Evolutionary conservation across 2,888 invertebrate genomes (phyloP), one percentile per base, ranked within the genome.

Genomic region (Perdita meconis): DNA sequence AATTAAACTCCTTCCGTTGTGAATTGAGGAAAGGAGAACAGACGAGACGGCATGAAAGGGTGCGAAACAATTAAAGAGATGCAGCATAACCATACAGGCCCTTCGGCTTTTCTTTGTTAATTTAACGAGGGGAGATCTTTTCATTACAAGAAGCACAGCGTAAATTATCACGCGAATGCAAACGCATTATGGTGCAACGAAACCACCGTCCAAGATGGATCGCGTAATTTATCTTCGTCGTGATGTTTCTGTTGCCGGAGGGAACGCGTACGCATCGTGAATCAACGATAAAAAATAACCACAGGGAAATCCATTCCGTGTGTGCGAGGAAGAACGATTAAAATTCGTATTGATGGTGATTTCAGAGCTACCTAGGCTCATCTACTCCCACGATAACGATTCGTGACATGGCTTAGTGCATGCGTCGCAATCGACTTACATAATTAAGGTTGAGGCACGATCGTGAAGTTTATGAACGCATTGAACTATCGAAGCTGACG

Each of bases 41-140:
- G 34, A 55, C 16, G 12, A 13, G 22, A 13, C 44, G 16, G 12
- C 4, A 8, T 10, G 61, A 36, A 10, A 30, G 6, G 22, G n/a
- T 10, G 42, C 22, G 19, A 60, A 16, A 64, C 30, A 72, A 64
- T 74, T 59, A 73, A 40, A 59, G 44, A 47, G 30, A 34, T 22
- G 22, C n/a, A 30, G 16, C 22, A 70, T 50, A 73, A 73, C 61
- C 56, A 40, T 60, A 30, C 30, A 40, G 6, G 34, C 12, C 16
- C 36, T 65, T 59, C 59, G 38, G 30, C 12, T 24, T 26, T 13
- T n/a, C 64, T 65, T 65, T 75, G 65, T 73, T 65, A 64, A 47
- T 65, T 72, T 73, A 75, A 75, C 65, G 74, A 75, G 74, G 64
- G 8, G 16, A 42, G 53, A 53, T 73, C 65, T 65, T 65, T 64